Conservation (phyloP, 2,797 vertebrate genomes). For the Anabas testudineus region DNA sequence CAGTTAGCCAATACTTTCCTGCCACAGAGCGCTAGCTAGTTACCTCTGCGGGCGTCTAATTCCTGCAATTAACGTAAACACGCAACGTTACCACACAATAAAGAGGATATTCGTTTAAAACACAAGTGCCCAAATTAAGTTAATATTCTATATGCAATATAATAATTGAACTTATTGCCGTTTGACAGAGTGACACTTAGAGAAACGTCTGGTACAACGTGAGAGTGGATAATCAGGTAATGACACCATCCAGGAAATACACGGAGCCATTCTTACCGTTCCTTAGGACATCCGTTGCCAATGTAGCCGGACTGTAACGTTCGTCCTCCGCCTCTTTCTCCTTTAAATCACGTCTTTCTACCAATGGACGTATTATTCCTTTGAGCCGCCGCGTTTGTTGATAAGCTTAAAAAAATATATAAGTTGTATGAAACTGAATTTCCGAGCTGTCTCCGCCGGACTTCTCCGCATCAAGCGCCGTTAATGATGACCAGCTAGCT, state of each 20-base stretch:
- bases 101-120: fast-evolving
- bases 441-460: conserved; percentile 5
- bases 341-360: conserved; percentile 3
- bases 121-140: fast-evolving
- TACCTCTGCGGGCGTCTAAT: conserved; percentile 51
- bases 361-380: neutral
- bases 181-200: neutral
- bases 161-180: fast-evolving
- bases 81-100: neutral
- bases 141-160: too few species aligned
- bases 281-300: conserved; percentile 73
- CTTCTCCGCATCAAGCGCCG: conserved; percentile 54
- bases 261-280: conserved; percentile 75
- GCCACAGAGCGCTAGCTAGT: conserved; percentile 5
- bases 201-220: neutral
- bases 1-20: conserved; percentile 48
- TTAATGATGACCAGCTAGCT: conserved; percentile 55
- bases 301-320: conserved; percentile 24
- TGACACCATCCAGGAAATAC: conserved; percentile 56
- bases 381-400: neutral
- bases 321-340: neutral
- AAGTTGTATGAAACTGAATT: neutral
- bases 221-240: conserved; percentile 18
- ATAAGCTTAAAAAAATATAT: neutral
- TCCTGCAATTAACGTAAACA: conserved; percentile 65